Evolutionary conservation across 2,888 invertebrate species (phyloP).

Genomic region (Acronicta leporina): DNA sequence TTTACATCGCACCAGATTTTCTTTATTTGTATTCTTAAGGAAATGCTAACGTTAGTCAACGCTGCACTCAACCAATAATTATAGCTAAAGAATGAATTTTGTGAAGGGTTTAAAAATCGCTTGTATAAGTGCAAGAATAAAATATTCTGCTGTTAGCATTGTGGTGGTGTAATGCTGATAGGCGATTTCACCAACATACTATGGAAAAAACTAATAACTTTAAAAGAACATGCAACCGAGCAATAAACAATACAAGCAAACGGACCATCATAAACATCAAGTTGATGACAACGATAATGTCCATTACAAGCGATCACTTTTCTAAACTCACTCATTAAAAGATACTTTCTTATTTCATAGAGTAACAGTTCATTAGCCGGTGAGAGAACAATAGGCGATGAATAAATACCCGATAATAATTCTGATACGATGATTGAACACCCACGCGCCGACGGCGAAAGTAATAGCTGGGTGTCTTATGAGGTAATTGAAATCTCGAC

Average conservation of each 20-base stretch:
- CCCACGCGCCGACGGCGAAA: slow-evolving; percentile 75
- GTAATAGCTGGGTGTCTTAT: slow-evolving; percentile 69
- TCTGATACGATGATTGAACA: slow-evolving; percentile 73
- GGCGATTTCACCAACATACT: slow-evolving; percentile 41
- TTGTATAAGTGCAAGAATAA: too few species aligned
- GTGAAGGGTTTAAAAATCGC: too few species aligned
- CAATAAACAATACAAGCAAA: slow-evolving; percentile 42
- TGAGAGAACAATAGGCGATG: slow-evolving; percentile 73
- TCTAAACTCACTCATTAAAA: slow-evolving; percentile 73
- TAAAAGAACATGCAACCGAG: slow-evolving; percentile 24
- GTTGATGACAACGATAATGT: slow-evolving; percentile 64
- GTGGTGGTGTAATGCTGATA: slow-evolving; percentile 28
- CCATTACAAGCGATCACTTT: slow-evolving; percentile 70
- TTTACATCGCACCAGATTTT: too few species aligned
- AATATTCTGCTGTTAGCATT: slow-evolving; percentile 1
- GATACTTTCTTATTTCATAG: slow-evolving; percentile 70
- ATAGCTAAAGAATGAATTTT: too few species aligned
- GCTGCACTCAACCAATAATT: too few species aligned
- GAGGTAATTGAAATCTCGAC: slow-evolving; percentile 71
- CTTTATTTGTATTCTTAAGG: too few species aligned
- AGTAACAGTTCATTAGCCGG: slow-evolving; percentile 80
- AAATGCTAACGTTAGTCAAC: too few species aligned
- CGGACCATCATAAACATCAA: slow-evolving; percentile 60
- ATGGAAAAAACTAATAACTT: slow-evolving; percentile 32
- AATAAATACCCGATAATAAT: slow-evolving; percentile 59